Conservation (phyloP, 2,113 vertebrate genomes). For the Gallinago media region DNA sequence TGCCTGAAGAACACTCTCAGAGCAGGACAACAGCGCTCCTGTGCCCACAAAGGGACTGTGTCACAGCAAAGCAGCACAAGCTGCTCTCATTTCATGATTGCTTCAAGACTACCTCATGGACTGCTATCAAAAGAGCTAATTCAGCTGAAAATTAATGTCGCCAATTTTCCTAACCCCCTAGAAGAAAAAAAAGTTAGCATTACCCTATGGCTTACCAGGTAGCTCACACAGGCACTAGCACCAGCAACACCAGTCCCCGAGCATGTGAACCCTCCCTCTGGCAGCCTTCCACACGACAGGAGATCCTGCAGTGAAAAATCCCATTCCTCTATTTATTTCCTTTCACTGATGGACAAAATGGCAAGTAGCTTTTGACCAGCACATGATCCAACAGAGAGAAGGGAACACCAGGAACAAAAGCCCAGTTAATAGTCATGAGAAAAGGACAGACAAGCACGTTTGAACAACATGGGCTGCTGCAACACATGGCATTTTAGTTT, state of each 20-base stretch:
- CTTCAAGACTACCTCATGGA: neutral
- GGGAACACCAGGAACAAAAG: neutral
- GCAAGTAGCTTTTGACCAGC: neutral
- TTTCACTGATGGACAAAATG: neutral
- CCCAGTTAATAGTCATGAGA: neutral
- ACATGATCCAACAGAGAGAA: neutral
- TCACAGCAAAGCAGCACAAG: neutral
- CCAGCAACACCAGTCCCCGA: neutral
- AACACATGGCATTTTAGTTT: neutral
- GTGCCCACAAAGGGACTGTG: rapidly evolving
- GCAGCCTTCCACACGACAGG: neutral
- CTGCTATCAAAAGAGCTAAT: neutral
- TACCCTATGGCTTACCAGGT: neutral
- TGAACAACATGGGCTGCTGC: neutral
- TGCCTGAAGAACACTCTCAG: neutral
- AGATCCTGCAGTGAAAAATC: neutral
- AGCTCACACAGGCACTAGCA: neutral
- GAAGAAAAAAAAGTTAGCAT: neutral
- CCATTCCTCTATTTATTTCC: neutral
- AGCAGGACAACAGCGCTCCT: neutral
- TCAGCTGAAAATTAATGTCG: neutral
- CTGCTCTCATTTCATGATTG: neutral
- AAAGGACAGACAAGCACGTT: neutral
- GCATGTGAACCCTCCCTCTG: neutral
- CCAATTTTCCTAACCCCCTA: neutral